Conservation (phyloP, 2,113 vertebrate species). For the Pongo pygmaeus region DNA sequence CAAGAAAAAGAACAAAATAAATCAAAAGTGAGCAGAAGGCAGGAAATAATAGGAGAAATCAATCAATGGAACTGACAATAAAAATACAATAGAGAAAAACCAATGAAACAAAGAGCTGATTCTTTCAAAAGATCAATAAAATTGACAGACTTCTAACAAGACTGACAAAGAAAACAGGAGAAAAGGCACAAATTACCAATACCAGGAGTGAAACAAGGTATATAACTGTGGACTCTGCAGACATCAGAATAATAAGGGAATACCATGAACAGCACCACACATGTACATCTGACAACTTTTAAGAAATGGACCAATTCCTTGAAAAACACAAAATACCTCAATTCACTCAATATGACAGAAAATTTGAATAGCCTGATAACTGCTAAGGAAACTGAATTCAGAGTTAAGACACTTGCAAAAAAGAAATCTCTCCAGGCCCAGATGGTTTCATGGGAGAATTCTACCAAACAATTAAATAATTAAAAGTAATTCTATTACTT, state of each 20-base stretch:
- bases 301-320: background rate
- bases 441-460: background rate
- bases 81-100: background rate
- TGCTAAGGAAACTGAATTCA: background rate
- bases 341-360: background rate
- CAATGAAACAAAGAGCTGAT: background rate
- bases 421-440: background rate
- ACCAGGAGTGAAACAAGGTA: background rate
- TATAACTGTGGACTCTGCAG: background rate
- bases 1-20: background rate
- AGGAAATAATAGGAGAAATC: background rate
- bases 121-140: background rate
- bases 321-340: background rate
- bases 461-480: background rate
- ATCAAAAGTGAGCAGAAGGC: background rate
- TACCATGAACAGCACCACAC: background rate
- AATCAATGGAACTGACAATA: background rate
- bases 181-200: background rate
- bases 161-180: background rate
- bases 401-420: background rate
- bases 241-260: background rate
- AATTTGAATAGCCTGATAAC: background rate
- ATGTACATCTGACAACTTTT: background rate
- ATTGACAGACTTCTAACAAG: background rate
- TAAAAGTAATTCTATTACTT: background rate